A percentile compares a stretch with the other conserved stretches of the same genome.
phyloP scores from a whole-genome alignment of 2,797 vertebrate genomes.

The Halcyon badia region DNA sequence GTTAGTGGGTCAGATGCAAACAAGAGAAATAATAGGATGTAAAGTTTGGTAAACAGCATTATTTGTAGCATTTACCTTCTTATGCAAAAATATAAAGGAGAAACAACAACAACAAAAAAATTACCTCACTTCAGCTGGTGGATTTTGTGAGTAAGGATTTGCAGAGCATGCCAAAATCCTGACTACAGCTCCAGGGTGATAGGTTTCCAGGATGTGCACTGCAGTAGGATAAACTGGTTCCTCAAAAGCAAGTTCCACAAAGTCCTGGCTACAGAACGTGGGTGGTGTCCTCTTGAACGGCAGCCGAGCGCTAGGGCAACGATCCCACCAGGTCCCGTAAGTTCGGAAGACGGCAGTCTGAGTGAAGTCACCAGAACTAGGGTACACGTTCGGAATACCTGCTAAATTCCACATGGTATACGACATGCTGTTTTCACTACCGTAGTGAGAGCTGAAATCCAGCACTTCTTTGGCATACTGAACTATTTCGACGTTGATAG shows the following conservation, averaged over 20 bases:
- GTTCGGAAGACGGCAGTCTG: constrained; percentile 97
- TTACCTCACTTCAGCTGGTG: constrained; percentile 94
- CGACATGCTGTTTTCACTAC: constrained; percentile 98
- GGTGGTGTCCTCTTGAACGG: constrained; percentile 89
- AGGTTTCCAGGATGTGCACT: constrained; percentile 95
- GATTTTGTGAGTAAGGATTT: constrained; percentile 95
- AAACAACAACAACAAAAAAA: constrained; percentile 30
- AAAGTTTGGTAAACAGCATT: not conserved
- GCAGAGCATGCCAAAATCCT: constrained; percentile 97
- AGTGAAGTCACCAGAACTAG: constrained; percentile 97
- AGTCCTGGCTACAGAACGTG: constrained; percentile 93
- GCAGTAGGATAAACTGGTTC: constrained; percentile 97
- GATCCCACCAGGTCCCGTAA: constrained; percentile 96
- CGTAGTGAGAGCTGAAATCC: constrained; percentile 99
- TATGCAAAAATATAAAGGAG: not conserved
- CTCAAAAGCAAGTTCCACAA: constrained; percentile 95
- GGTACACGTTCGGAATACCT: constrained; percentile 94
- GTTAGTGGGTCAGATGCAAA: not conserved
- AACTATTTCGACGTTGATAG: constrained; percentile 91
- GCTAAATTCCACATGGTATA: constrained; percentile 99
- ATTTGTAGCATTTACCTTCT: not conserved
- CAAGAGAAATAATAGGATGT: not conserved
- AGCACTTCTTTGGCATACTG: constrained; percentile 97
- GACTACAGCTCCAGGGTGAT: constrained; percentile 95
- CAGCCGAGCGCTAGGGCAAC: constrained; percentile 87